Percentiles rank a stretch among this genome's conserved stretches.
Evolutionary conservation across 1,140 invertebrate species (phyloP).

Genomic region (Lordiphosa collinella): DNA sequence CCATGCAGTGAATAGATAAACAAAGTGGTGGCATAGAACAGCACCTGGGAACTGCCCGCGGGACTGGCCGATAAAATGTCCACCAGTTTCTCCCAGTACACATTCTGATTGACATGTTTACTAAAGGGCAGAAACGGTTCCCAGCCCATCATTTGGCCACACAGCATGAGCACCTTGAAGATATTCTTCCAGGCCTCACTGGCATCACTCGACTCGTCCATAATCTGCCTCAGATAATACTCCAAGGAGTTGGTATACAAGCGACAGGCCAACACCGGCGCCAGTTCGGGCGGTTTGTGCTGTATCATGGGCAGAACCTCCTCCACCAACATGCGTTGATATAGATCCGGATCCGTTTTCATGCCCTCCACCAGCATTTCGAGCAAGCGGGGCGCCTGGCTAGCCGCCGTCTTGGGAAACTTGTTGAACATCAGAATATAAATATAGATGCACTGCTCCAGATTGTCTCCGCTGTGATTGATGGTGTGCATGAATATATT

Average conservation of each 20-base stretch:
- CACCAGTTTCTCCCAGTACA: constrained; percentile 86
- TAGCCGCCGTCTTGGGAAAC: constrained; percentile 89
- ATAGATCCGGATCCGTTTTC: constrained; percentile 60
- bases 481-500: constrained; percentile 89
- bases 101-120: constrained; percentile 82
- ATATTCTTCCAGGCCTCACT: constrained; percentile 89
- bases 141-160: constrained; percentile 90
- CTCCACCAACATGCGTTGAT: constrained; percentile 71
- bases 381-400: constrained; percentile 82
- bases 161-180: constrained; percentile 87
- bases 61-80: constrained; percentile 75
- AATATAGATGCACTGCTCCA: constrained; percentile 91
- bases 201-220: constrained; percentile 83
- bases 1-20: constrained; percentile 87
- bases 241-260: constrained; percentile 71
- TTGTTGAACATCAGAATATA: constrained; percentile 88
- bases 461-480: constrained; percentile 91
- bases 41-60: constrained; percentile 82
- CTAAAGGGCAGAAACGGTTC: constrained; percentile 82
- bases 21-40: constrained; percentile 85
- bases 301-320: constrained; percentile 77
- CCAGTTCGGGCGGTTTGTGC: constrained; percentile 66
- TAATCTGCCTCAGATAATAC: constrained; percentile 72
- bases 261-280: constrained; percentile 59
- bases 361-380: constrained; percentile 75